A percentile compares a stretch with the other conserved stretches of the same genome.
phyloP scores from a whole-genome alignment of 2,888 invertebrate species.

The Eurytoma adleriae region DNA sequence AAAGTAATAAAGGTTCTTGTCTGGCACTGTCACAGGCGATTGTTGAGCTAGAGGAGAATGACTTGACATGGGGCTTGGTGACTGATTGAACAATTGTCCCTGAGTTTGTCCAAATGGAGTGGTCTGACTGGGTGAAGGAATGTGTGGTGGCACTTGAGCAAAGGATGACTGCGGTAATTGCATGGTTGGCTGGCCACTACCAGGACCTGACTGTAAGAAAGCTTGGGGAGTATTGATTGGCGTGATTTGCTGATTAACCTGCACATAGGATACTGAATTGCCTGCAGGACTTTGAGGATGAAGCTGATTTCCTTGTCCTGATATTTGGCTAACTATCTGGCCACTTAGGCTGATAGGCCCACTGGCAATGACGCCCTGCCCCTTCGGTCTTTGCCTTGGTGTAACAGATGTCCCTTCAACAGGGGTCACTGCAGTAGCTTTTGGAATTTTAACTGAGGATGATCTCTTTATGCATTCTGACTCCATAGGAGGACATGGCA shows the following conservation, averaged over 20 bases:
- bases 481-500: slow-evolving; percentile 83
- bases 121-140: slow-evolving; percentile 69
- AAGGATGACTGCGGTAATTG: slow-evolving; percentile 64
- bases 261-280: slow-evolving; percentile 65
- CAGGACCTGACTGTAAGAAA: slow-evolving; percentile 61
- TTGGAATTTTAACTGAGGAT: slow-evolving; percentile 76
- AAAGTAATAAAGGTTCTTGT: slow-evolving; percentile 69
- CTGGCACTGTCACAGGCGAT: slow-evolving; percentile 72
- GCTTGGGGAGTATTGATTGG: slow-evolving; percentile 64
- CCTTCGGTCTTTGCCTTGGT: slow-evolving; percentile 89
- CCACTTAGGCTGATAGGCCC: slow-evolving; percentile 73
- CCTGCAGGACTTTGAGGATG: slow-evolving; percentile 63
- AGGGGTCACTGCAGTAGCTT: slow-evolving; percentile 76
- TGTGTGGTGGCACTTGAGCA: slow-evolving; percentile 65
- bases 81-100: slow-evolving; percentile 66
- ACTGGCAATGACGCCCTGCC: slow-evolving; percentile 73
- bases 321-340: slow-evolving; percentile 74
- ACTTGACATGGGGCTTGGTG: slow-evolving; percentile 70
- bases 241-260: slow-evolving; percentile 66
- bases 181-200: slow-evolving; percentile 62
- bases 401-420: slow-evolving; percentile 89
- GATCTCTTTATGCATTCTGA: slow-evolving; percentile 82
- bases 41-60: slow-evolving; percentile 71
- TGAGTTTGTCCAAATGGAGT: slow-evolving; percentile 65
- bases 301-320: slow-evolving; percentile 71